These are phyloP conservation scores for Dromiciops gliroides DNA, from an alignment of 2,113 vertebrate species.

Conservation along the genomic window DNA sequence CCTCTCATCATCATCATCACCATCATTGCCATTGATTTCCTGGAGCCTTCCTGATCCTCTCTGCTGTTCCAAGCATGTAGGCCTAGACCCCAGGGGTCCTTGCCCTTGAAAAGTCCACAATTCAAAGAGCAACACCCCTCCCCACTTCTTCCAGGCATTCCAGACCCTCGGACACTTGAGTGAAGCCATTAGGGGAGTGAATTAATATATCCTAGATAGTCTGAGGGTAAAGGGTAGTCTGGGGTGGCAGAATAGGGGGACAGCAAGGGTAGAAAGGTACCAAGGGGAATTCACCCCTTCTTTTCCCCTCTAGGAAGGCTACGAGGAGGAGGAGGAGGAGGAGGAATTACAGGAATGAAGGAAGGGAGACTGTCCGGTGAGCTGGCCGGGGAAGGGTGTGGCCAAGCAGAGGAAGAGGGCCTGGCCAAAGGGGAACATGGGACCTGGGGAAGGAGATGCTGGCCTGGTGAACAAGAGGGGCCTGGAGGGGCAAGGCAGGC, in stretches of 20 bases:
- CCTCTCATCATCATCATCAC: background rate
- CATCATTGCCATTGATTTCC: background rate
- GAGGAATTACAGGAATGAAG: slow-evolving; percentile 77
- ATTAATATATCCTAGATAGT: background rate
- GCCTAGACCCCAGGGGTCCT: background rate
- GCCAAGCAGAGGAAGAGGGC: background rate
- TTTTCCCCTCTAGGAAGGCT: slow-evolving; percentile 73
- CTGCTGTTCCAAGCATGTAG: background rate
- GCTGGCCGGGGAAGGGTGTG: slow-evolving; percentile 60
- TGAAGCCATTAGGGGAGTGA: slow-evolving; percentile 9
- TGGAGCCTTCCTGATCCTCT: background rate
- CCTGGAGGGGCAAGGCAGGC: background rate
- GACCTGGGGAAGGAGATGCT: background rate
- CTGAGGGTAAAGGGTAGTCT: slow-evolving; percentile 20
- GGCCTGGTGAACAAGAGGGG: background rate
- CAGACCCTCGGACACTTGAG: background rate
- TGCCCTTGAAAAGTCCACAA: background rate
- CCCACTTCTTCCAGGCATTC: background rate
- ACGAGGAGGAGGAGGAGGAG: slow-evolving; percentile 57
- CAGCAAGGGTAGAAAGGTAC: background rate
- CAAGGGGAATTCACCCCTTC: slow-evolving; percentile 58
- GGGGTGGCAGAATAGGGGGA: slow-evolving; percentile 4
- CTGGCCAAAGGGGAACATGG: background rate
- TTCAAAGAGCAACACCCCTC: background rate
- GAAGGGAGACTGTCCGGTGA: slow-evolving; percentile 79